Percentiles rank a stretch among this genome's conserved stretches.
Conservation (phyloP, 2,888 invertebrate genomes). For the Ochropleura leucogaster region DNA sequence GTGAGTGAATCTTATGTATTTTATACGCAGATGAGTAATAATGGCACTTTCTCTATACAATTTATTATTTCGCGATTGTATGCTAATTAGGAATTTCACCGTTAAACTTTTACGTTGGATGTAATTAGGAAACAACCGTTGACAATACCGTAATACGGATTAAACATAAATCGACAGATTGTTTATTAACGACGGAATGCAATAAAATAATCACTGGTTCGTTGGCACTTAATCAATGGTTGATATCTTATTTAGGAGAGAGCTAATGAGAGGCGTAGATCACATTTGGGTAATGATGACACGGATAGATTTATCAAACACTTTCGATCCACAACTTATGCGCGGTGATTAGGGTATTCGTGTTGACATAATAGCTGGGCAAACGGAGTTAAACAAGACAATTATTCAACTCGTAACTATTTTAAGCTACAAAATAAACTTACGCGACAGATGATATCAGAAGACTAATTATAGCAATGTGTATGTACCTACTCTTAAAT, state of each 20-base stretch:
- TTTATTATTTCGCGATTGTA: slow-evolving; percentile 72
- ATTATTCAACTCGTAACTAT: slow-evolving; percentile 76
- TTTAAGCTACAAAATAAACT: slow-evolving; percentile 13
- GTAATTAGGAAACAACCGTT: slow-evolving; percentile 72
- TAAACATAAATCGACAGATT: slow-evolving; percentile 78
- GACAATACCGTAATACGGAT: slow-evolving; percentile 75
- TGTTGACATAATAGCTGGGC: slow-evolving; percentile 88
- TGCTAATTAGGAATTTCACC: slow-evolving; percentile 74
- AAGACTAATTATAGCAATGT: slow-evolving; percentile 36
- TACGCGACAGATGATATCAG: slow-evolving; percentile 44
- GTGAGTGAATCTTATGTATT: slow-evolving; percentile 54
- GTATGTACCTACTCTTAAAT: slow-evolving; percentile 9
- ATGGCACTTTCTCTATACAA: slow-evolving; percentile 64
- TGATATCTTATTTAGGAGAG: slow-evolving; percentile 88
- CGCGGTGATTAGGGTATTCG: slow-evolving; percentile 84
- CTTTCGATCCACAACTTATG: slow-evolving; percentile 88
- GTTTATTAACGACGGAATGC: slow-evolving; percentile 85
- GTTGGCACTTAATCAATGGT: slow-evolving; percentile 84
- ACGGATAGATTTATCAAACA: slow-evolving; percentile 87
- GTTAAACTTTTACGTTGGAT: slow-evolving; percentile 64
- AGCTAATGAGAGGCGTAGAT: slow-evolving; percentile 89
- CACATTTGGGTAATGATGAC: slow-evolving; percentile 88
- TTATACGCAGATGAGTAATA: slow-evolving; percentile 56
- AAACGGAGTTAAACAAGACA: slow-evolving; percentile 83
- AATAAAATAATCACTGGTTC: slow-evolving; percentile 86